phyloP scores from a whole-genome alignment of 2,113 vertebrate species.

The Rutilus rutilus region DNA sequence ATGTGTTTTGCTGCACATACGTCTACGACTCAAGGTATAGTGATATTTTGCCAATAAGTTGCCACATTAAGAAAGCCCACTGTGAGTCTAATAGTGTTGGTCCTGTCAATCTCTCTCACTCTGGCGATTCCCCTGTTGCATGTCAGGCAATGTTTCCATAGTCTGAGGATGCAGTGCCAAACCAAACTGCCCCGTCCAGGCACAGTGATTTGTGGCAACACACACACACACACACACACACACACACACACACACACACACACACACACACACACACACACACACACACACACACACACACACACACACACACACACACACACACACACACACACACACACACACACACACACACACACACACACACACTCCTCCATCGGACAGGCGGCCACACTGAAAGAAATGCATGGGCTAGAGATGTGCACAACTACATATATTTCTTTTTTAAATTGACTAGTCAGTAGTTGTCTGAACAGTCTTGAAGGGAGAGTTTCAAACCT shows the following conservation, averaged over 20 bases:
- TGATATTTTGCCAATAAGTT: not conserved
- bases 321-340: not conserved
- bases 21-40: not conserved
- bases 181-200: not conserved
- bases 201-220: constrained; percentile 1
- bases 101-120: constrained; percentile 35
- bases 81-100: constrained; percentile 24
- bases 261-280: not conserved
- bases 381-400: constrained; percentile 5
- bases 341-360: not conserved
- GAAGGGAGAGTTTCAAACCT: not conserved
- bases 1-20: not conserved
- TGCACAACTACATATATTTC: not conserved
- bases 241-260: not conserved
- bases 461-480: not conserved
- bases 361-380: not conserved
- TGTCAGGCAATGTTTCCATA: constrained; percentile 18
- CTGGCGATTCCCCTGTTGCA: constrained; percentile 5
- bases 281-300: not conserved
- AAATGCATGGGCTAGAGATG: not conserved
- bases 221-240: not conserved
- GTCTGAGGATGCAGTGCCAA: not conserved
- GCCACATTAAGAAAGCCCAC: constrained; percentile 8
- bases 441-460: not conserved
- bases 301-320: not conserved